Base-by-base conservation (phyloP, 2,113 vertebrate genomes). In the Prionailurus viverrinus region DNA sequence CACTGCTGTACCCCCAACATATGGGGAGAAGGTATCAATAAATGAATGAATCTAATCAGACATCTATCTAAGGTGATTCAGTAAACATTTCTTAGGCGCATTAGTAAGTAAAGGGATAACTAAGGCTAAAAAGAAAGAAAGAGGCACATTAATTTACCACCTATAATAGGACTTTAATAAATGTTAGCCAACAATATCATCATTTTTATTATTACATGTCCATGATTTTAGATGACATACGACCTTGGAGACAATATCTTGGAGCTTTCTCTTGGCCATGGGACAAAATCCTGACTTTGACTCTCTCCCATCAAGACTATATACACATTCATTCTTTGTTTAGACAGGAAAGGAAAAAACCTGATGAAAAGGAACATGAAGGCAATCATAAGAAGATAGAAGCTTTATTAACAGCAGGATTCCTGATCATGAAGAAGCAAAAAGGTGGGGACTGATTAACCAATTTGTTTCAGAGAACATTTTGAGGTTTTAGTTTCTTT, bases 401-500 rank as follows among this genome's bases (percentile, higher is more conserved):
- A 69, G 14, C 69, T 96, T 90, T 73, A 31, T 51, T 74, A 23
- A 33, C 73, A 94, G 66, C 63, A 66, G 58, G 63, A 92, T 63
- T 4, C 36, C 36, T 83, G 36, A 51, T n/a, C 53, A 12, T 4
- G 13, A 88, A 68, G 21, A 23, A 93, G 41, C 3, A 39, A 39
- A 92, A 89, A 63, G 1, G 18, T 65, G 27, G 29, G 25, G 4
- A 41, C 3, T 6, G 33, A 63, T 81, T 36, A 23, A 84, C 73
- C 15, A 11, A 73, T 65, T 92, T 65, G 33, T n/a, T 95, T 84
- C 39, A 91, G n/a, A 84, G 39, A 88, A 79, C 7, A 82, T 53
- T 71, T 81, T 48, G 39, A 95, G 31, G 89, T 86, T 79, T 85
- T 36, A 33, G 4, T 63, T 86, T 66, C 51, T 95, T 96, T 82